phyloP scores from a whole-genome alignment of 2,113 vertebrate genomes.

The Oryzias celebensis region DNA sequence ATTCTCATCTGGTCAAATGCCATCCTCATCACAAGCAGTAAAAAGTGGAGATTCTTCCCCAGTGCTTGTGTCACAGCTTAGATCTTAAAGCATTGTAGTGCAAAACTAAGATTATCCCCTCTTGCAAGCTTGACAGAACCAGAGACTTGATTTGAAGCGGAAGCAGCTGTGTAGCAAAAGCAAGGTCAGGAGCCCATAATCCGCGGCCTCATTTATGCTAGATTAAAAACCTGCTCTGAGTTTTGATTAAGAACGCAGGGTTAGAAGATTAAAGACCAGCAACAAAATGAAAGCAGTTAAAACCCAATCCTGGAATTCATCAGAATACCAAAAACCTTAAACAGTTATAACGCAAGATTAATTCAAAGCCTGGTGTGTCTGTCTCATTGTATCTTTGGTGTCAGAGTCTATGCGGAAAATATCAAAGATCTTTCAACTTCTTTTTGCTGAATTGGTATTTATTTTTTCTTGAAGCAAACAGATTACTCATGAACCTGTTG shows the following conservation, averaged over 20 bases:
- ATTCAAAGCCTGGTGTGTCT: conserved; percentile 71
- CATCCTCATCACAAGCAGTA: background rate
- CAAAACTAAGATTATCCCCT: conserved; percentile 57
- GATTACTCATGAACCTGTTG: too few relatives aligned
- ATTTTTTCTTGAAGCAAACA: too few relatives aligned
- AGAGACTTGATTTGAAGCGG: conserved; percentile 67
- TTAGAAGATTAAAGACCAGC: conserved; percentile 87
- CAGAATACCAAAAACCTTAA: conserved; percentile 82
- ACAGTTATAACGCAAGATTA: conserved; percentile 85
- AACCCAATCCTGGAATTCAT: conserved; percentile 89
- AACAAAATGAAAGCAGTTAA: conserved; percentile 92
- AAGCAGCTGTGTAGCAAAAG: conserved; percentile 75
- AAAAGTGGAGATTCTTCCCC: conserved; percentile 10
- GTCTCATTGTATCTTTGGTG: conserved; percentile 52
- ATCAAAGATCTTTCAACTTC: conserved; percentile 7
- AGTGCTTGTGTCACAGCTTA: conserved; percentile 26
- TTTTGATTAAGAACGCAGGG: conserved; percentile 91
- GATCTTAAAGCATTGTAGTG: conserved; percentile 48
- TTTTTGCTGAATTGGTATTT: background rate
- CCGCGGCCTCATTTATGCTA: conserved; percentile 77
- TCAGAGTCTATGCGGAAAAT: conserved; percentile 34
- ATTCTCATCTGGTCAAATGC: conserved; percentile 1
- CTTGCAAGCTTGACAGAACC: conserved; percentile 52
- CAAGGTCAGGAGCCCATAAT: conserved; percentile 81
- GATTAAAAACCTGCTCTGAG: conserved; percentile 87